Evolutionary conservation across 1,140 invertebrate genomes (phyloP), one percentile per base, ranked within the genome.

Genomic region (Chionoecetes opilio): DNA sequence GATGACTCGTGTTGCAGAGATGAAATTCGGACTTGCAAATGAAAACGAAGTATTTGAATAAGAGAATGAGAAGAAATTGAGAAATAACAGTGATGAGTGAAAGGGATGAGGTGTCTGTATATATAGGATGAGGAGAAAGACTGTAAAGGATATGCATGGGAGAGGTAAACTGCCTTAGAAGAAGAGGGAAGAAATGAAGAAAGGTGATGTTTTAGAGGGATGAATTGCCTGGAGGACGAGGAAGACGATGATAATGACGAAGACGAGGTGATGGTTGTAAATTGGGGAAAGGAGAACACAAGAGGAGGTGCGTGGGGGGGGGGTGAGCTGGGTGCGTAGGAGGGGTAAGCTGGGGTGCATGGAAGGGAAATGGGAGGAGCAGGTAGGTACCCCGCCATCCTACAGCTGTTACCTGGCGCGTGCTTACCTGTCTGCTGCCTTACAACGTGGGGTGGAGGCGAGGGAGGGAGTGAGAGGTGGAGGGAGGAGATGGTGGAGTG

Each of bases 361-460:
- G 63, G 26, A 75, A 75, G 63, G 63, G 63, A 75, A 75, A 75
- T 75, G 63, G 63, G 63, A 75, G 63, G 63, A 75, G 63, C 63
- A 75, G 63, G 63, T 75, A 53, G 9, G 46, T 53, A 75, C n/a
- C 63, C 0, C 63, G 63, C 63, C 63, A 75, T 2, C 21, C 11
- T 26, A 75, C 63, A 75, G 63, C 63, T 75, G 63, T 75, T 75
- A 75, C 63, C 63, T 75, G 63, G 63, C 63, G 63, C 63, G 63
- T 75, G 63, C 63, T 75, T 26, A 75, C 63, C 63, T 75, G 63
- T 75, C 63, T 75, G 63, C 63, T 75, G 63, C 63, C n/a, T 75
- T 17, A 75, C 63, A 75, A n/a, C 63, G 63, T 75, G 63, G 8
- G n/a, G 63, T 75, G 63, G 63, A 17, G 63, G 11, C 46, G 11